Percentiles rank a stretch among this genome's conserved stretches.
These are phyloP conservation scores for Amia ocellicauda DNA, from an alignment of 2,113 vertebrate species.

Conservation along the genomic window DNA sequence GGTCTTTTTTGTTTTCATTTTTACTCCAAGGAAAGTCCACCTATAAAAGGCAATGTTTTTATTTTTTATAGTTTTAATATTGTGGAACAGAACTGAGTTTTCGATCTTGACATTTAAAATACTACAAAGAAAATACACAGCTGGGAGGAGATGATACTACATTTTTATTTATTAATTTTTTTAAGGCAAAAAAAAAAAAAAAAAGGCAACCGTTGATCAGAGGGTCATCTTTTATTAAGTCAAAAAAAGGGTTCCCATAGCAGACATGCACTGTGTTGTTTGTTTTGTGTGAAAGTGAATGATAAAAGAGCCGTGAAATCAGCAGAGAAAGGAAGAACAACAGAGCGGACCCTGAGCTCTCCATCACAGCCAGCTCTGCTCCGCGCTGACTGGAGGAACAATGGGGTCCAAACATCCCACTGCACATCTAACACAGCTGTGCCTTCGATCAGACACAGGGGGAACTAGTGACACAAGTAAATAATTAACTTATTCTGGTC, in stretches of 20 bases:
- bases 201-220: slow-evolving; percentile 1
- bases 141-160: too few species aligned
- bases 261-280: slow-evolving; percentile 96
- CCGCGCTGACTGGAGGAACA: slow-evolving; percentile 86
- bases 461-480: slow-evolving; percentile 86
- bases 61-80: too few species aligned
- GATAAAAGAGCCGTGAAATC: slow-evolving; percentile 99
- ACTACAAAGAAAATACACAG: too few species aligned
- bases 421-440: slow-evolving; percentile 91
- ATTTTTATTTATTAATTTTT: too few species aligned
- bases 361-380: slow-evolving; percentile 89
- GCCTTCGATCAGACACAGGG: slow-evolving; percentile 81
- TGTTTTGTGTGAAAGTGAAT: slow-evolving; percentile 99
- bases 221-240: not conserved
- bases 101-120: too few species aligned
- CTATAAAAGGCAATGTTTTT: too few species aligned
- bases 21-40: too few species aligned
- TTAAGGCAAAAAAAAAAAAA: too few species aligned
- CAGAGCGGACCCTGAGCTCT: slow-evolving; percentile 90
- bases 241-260: slow-evolving; percentile 76
- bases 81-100: too few species aligned
- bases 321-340: slow-evolving; percentile 96
- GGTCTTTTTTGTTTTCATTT: too few species aligned
- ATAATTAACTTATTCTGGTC: slow-evolving; percentile 99
- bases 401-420: slow-evolving; percentile 80